Evolutionary conservation across 2,113 vertebrate genomes (phyloP).

Genomic region (Copsychus sechellarum): DNA sequence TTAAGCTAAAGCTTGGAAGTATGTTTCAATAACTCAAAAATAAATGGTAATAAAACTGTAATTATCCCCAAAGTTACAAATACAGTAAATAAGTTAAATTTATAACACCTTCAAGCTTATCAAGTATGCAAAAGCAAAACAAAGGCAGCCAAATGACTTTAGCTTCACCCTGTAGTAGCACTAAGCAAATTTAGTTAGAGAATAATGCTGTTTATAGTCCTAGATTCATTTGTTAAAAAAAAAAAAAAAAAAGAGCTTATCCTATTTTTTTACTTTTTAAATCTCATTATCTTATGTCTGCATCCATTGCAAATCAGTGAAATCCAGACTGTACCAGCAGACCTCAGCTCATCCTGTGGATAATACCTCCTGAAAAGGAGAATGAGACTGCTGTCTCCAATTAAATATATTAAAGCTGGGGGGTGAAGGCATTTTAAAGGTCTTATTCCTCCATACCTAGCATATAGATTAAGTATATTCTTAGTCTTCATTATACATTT

Average conservation of each 20-base stretch:
- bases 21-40: conserved; percentile 35
- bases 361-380: not conserved
- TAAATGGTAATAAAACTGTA: conserved; percentile 39
- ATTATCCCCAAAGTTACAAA: conserved; percentile 43
- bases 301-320: not conserved
- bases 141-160: conserved; percentile 50
- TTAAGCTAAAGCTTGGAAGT: conserved; percentile 18
- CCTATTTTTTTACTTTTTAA: not conserved
- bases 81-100: conserved; percentile 50
- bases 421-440: not conserved
- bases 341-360: not conserved
- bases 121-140: conserved; percentile 28
- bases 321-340: not conserved
- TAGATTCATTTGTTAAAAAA: conserved; percentile 3
- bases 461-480: not conserved
- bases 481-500: not conserved
- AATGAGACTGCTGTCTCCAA: not conserved
- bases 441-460: not conserved
- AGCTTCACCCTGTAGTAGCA: conserved; percentile 48
- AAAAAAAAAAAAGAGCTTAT: not conserved
- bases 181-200: conserved; percentile 48
- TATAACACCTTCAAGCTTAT: conserved; percentile 28
- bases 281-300: not conserved
- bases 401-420: not conserved
- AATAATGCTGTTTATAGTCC: conserved; percentile 40